Evolutionary conservation across 2,888 invertebrate species (phyloP), one percentile per base, ranked within the genome.

Genomic region (Spicauda simplicius): DNA sequence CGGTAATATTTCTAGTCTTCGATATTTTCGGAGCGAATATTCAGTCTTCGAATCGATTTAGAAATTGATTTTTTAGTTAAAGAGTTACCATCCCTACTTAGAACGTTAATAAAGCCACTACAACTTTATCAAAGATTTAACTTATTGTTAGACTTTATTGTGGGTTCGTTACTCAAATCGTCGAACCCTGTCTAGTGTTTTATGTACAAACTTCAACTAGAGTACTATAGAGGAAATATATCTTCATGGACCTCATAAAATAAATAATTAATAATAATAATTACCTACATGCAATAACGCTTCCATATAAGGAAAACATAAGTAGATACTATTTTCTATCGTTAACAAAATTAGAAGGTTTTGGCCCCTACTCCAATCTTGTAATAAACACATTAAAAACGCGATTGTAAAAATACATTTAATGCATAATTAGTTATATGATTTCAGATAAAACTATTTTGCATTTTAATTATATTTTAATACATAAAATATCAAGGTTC

Each of bases 151-250:
- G 8, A 6, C 33, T 7, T 19, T 14, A 10, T 54, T 62, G 14
- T n/a, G 53, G 41, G 37, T 61, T 62, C 33, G 18, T 54, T 20
- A 54, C 20, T 54, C n/a, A n/a, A 20, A 54, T 62, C 62, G 53
- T 19, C 37, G 53, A 61, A 53, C 19, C 41, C 20, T 41, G n/a
- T 41, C 41, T 62, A 11, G 41, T 30, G 41, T 4, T 25, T 25
- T 25, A 25, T 25, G 2, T 16, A 7, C 18, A 10, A 48, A 14
- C n/a, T 48, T 48, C 48, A 45, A n/a, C 45, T 45, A 45, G 14
- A 45, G 14, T 45, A 14, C 45, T 14, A 45, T 45, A 1, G 14
- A 14, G 4, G 14, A 45, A 45, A 45, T 45, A 1, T 45, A 14
- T 14, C 14, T 45, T 14, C 45, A 45, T 45, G 5, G 8, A n/a